Percentiles rank a stretch among this genome's conserved stretches.
phyloP scores from a whole-genome alignment of 2,888 invertebrate genomes.

The Ceriagrion tenellum region DNA sequence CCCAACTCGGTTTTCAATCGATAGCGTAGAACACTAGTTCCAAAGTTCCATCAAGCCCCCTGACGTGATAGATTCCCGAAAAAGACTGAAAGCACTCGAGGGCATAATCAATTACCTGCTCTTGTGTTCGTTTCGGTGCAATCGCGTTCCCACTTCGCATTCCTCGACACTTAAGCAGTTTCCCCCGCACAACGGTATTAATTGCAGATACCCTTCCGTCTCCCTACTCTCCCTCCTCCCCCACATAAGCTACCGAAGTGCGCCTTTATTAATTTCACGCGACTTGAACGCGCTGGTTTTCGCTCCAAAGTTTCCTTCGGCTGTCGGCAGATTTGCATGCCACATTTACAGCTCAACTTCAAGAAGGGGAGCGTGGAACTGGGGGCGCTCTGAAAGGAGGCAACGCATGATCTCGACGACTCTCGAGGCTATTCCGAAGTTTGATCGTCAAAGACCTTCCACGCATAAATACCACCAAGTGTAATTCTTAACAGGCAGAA shows the following conservation, averaged over 20 bases:
- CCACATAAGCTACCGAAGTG: not conserved
- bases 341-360: not conserved
- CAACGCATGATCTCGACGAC: not conserved
- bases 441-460: not conserved
- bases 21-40: no score
- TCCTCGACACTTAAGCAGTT: not conserved
- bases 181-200: not conserved
- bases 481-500: not conserved
- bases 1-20: no score
- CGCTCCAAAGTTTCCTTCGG: slow-evolving; percentile 7
- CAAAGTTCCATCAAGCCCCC: not conserved
- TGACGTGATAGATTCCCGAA: not conserved
- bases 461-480: not conserved
- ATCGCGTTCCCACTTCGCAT: not conserved
- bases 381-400: not conserved
- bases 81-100: not conserved
- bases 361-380: not conserved
- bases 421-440: not conserved
- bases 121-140: not conserved
- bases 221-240: not conserved
- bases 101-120: not conserved
- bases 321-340: not conserved
- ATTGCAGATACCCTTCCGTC: not conserved
- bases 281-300: not conserved
- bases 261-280: not conserved